Conservation (phyloP, 1,140 invertebrate genomes). For the Danaus plexippus region DNA sequence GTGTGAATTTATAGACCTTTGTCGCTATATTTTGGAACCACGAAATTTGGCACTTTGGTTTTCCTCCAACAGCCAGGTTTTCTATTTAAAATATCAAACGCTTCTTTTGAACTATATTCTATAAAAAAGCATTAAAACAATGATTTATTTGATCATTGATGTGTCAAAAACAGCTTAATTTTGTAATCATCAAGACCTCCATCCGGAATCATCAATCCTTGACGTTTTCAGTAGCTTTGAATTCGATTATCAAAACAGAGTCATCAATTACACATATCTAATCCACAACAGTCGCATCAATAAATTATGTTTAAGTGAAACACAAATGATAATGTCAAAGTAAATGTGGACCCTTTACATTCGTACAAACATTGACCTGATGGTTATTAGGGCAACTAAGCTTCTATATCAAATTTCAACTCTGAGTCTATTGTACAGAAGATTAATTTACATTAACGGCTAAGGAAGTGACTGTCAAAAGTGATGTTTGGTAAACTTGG, state of each 20-base stretch:
- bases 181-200: neutral
- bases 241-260: constrained; percentile 30
- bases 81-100: too few relatives aligned
- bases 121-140: too few relatives aligned
- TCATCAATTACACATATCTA: constrained; percentile 48
- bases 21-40: too few relatives aligned
- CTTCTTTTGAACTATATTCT: too few relatives aligned
- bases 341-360: constrained; percentile 52
- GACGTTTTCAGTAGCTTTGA: constrained; percentile 23
- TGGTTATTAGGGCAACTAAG: constrained; percentile 46
- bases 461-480: neutral
- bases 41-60: too few relatives aligned
- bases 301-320: constrained; percentile 67
- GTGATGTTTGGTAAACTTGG: neutral
- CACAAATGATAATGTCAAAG: constrained; percentile 66
- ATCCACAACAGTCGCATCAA: constrained; percentile 49
- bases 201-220: constrained; percentile 8
- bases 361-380: constrained; percentile 58
- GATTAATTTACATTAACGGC: constrained; percentile 4
- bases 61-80: too few relatives aligned
- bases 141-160: too few relatives aligned
- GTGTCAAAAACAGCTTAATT: too few relatives aligned
- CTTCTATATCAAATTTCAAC: constrained; percentile 21
- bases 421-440: constrained; percentile 6
- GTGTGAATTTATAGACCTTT: too few relatives aligned